Evolutionary conservation across 2,113 vertebrate species (phyloP).

Genomic region (Oenanthe melanoleuca): DNA sequence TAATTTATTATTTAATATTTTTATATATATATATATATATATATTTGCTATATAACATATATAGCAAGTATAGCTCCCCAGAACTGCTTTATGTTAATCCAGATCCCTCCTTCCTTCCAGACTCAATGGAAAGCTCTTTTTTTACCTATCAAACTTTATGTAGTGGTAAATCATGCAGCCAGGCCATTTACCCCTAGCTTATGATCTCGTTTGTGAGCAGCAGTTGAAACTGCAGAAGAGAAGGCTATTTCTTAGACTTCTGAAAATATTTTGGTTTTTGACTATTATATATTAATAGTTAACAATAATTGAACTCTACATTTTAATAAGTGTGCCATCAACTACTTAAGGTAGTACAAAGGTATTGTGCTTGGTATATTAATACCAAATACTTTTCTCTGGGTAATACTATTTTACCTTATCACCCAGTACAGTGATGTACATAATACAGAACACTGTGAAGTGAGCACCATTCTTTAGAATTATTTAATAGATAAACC

Average conservation of each 20-base stretch:
- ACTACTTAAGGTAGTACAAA: not conserved
- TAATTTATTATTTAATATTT: no score
- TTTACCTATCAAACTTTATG: not conserved
- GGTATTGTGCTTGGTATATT: not conserved
- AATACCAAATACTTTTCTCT: not conserved
- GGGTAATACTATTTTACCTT: not conserved
- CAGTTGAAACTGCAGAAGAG: not conserved
- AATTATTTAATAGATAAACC: not conserved
- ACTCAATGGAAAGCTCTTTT: not conserved
- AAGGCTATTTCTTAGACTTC: slow-evolving; percentile 37
- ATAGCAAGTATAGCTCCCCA: not conserved
- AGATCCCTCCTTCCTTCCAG: not conserved
- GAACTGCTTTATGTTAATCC: not conserved
- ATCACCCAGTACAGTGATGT: not conserved
- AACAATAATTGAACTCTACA: no score
- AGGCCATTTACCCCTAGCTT: not conserved
- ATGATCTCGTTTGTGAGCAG: not conserved
- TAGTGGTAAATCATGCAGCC: not conserved
- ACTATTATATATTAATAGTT: not conserved
- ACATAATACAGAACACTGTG: not conserved
- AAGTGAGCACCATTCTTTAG: not conserved
- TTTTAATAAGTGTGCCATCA: not conserved
- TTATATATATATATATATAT: not conserved
- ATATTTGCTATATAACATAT: not conserved
- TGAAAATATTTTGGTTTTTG: not conserved